Base-by-base conservation (phyloP, 2,888 invertebrate genomes). In the Colletes collaris region DNA sequence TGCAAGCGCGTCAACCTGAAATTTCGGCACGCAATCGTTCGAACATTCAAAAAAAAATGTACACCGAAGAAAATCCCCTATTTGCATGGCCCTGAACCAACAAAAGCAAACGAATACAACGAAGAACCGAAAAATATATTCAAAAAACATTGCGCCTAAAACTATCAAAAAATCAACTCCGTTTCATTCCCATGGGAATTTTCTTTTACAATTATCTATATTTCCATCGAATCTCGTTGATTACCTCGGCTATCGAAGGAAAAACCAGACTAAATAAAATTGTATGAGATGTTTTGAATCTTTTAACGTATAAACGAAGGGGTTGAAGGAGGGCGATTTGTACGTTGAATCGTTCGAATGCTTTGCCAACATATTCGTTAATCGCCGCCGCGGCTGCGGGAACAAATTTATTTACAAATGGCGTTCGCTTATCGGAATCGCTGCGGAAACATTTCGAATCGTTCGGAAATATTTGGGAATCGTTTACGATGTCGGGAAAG, bases 351-450 rank as follows among this genome's bases (percentile, higher is more conserved):
- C 7, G 5, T 50, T 50, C 13, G 50, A 50, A 16, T 56, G 5
- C 19, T 19, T 11, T 44, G 10, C 6, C 11, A 60, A 6, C 40
- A 19, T 3, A 10, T 16, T 16, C 8, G 16, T 46, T 53, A 27
- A 53, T 67, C 50, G 37, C 76, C 53, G 50, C 52, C 16, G 68
- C 46, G 11, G 68, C 49, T 13, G 27, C 27, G 53, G 58, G 16
- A 55, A 69, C 56, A 44, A 63, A 74, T 82, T 91, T 92, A 85
- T 92, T 92, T 92, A 92, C 91, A 92, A 91, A 92, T 92, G 92
- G 92, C 91, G 91, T 46, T 84, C 11, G 19, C 53, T 65, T 64
- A 27, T 55, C 64, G 60, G 52, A 46, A 55, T 63, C 40, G 8
- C 8, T 13, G 37, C 8, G 4, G 35, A 56, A 68, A 40, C n/a